phyloP scores from a whole-genome alignment of 2,797 vertebrate species.

The Oreochromis grahami region DNA sequence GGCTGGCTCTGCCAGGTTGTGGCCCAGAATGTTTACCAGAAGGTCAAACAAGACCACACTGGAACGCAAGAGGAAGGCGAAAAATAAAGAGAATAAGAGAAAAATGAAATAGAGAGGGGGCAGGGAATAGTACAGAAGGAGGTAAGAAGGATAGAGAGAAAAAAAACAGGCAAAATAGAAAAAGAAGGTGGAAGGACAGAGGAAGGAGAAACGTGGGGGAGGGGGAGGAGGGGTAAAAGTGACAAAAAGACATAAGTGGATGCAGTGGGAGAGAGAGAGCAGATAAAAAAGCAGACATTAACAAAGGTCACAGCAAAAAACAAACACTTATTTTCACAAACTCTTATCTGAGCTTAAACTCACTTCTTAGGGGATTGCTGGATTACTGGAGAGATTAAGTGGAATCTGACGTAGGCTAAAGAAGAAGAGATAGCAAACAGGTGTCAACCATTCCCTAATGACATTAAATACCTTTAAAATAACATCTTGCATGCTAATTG shows the following conservation, averaged over 20 bases:
- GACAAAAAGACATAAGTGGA: not conserved
- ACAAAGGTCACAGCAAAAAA: constrained; percentile 10
- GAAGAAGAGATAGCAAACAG: constrained; percentile 21
- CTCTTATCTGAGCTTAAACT: constrained; percentile 56
- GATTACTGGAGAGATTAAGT: constrained; percentile 92
- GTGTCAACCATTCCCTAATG: constrained; percentile 9
- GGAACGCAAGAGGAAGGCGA: not conserved
- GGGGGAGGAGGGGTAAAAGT: not conserved
- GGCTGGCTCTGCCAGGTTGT: constrained; percentile 90
- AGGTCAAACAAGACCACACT: constrained; percentile 92
- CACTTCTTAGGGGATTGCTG: constrained; percentile 94
- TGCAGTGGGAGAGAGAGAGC: not conserved
- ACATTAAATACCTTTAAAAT: not conserved
- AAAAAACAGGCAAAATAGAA: not conserved
- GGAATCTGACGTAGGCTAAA: constrained; percentile 90
- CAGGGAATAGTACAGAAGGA: not conserved
- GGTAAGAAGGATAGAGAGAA: not conserved
- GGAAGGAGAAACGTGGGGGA: not conserved
- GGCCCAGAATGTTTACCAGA: constrained; percentile 91
- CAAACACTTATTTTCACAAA: constrained; percentile 3
- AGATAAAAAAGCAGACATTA: not conserved
- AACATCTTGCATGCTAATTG: constrained; percentile 1
- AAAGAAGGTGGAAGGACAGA: not conserved
- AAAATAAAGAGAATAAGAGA: not conserved
- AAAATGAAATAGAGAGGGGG: not conserved